A percentile compares a stretch with the other conserved stretches of the same genome.
phyloP scores from a whole-genome alignment of 2,113 vertebrate genomes.

The Ranitomeya variabilis region DNA sequence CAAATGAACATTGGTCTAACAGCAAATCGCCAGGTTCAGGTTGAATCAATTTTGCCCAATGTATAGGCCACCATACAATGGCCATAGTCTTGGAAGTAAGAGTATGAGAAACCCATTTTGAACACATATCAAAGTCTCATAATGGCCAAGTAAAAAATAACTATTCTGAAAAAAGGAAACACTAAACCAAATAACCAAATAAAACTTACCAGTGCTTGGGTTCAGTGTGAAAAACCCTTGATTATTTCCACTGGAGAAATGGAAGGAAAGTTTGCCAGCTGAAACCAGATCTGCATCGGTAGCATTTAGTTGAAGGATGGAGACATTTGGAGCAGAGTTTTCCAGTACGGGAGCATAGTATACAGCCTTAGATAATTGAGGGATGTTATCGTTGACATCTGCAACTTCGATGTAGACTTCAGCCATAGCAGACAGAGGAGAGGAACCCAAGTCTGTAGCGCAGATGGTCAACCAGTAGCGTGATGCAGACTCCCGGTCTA shows the following conservation, averaged over 20 bases:
- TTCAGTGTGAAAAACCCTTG: constrained; percentile 80
- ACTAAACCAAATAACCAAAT: background rate
- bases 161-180: background rate
- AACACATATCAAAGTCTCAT: background rate
- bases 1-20: too few relatives aligned
- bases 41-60: too few relatives aligned
- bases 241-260: constrained; percentile 82
- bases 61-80: too few relatives aligned
- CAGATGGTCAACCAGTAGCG: constrained; percentile 92
- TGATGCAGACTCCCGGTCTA: constrained; percentile 82
- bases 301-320: constrained; percentile 81
- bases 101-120: background rate
- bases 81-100: background rate
- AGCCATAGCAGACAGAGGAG: constrained; percentile 82
- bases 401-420: constrained; percentile 90
- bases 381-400: constrained; percentile 93
- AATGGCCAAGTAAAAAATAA: background rate
- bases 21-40: too few relatives aligned
- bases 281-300: constrained; percentile 83
- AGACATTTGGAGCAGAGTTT: constrained; percentile 76
- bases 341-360: constrained; percentile 86
- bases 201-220: constrained; percentile 80
- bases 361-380: constrained; percentile 83
- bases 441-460: constrained; percentile 83
- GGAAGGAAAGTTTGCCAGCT: constrained; percentile 83